Evolutionary conservation across 2,113 vertebrate species (phyloP), one percentile per base, ranked within the genome.

Genomic region (Phalacrocorax pelagicus): DNA sequence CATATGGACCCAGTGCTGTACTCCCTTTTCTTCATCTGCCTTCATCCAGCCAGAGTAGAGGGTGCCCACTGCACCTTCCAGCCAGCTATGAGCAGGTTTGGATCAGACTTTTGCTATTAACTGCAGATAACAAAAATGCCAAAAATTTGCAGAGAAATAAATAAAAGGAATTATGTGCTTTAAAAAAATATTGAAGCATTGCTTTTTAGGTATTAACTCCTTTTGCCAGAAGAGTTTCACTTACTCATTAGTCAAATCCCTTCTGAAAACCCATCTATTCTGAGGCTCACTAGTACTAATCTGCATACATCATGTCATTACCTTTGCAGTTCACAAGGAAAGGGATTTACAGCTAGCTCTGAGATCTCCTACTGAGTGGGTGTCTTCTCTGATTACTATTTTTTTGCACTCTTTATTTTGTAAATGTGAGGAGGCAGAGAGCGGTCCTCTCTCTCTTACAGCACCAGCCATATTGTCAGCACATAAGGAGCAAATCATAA

Each of bases 11-110:
- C 21, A 3, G 42, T 5, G 29, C 47, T 75, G 32, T 3, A 2
- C 13, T 59, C 14, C 52, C 34, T 74, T 44, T 7, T 14, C 66
- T 15, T 46, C 79, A 5, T 11, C 34, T 21, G 12, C 46, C 74
- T 34, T 52, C 5, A 1, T 27, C 9, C 34, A 46, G 54, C 30
- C 71, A 14, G 27, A 0, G 0, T 7, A 21, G 18, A 24, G n/a
- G 44, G 24, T 1, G 0, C 58, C 26, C 0, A 0, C 27, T 36
- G 42, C 58, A 27, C 51, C 36, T 62, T 57, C 58, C 81, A 80
- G 71, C 26, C 54, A 42, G 59, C 67, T 7, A 0, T 8, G 11
- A 22, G 34, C 18, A 26, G 26, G 5, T 21, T 23, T 0, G 0
- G 42, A n/a, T 26, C 12, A 14, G 66, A 71, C 46, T 75, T 75